Percentiles rank a stretch among this genome's conserved stretches.
Conservation (phyloP, 2,113 vertebrate species). For the Lepus europaeus region DNA sequence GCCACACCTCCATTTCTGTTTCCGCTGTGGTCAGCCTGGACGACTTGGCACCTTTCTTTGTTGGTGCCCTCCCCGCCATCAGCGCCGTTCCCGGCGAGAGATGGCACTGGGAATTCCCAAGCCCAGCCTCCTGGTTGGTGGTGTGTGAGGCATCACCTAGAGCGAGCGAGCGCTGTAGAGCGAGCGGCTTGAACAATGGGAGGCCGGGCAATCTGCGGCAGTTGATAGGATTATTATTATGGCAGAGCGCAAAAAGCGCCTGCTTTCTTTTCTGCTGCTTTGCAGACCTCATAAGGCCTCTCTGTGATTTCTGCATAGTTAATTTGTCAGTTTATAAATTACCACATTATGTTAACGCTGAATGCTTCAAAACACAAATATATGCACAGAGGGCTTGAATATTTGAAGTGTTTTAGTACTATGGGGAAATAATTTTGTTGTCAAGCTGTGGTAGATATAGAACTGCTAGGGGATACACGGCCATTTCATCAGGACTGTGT, state of each 20-base stretch:
- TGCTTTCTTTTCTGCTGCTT: constrained; percentile 85
- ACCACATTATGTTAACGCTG: constrained; percentile 88
- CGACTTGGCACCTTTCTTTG: constrained; percentile 3
- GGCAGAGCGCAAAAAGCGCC: constrained; percentile 79
- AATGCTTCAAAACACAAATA: constrained; percentile 91
- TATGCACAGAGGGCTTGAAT: constrained; percentile 89
- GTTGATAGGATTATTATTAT: constrained; percentile 85
- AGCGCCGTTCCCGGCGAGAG: neutral
- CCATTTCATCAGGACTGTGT: constrained; percentile 90
- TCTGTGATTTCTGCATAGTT: constrained; percentile 88
- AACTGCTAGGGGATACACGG: constrained; percentile 91
- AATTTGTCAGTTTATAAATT: constrained; percentile 92
- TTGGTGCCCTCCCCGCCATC: neutral
- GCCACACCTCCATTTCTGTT: constrained; percentile 22
- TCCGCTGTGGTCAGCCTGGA: neutral
- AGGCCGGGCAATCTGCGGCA: constrained; percentile 72
- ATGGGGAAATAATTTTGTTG: constrained; percentile 92
- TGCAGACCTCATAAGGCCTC: constrained; percentile 84
- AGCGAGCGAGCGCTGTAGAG: constrained; percentile 61
- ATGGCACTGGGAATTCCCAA: neutral
- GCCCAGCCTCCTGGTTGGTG: neutral
- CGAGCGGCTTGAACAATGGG: constrained; percentile 70
- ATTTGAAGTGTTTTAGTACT: constrained; percentile 91
- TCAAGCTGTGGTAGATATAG: constrained; percentile 92
- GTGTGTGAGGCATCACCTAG: constrained; percentile 67